Conservation (phyloP, 2,888 invertebrate genomes). For the Drosophila colorata region DNA sequence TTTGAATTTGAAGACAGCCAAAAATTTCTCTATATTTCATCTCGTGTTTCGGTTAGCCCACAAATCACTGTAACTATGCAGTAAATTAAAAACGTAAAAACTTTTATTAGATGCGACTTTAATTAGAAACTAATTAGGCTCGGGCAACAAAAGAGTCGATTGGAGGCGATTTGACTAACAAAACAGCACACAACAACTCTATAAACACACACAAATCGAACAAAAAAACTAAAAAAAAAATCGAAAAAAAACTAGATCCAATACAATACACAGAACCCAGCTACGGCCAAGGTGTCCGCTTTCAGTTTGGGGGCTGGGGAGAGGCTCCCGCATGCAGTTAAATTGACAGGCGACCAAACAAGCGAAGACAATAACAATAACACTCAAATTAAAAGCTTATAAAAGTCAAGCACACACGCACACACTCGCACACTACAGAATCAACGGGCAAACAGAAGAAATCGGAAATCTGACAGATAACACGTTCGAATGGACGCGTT, state of each 20-base stretch:
- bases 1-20: background rate
- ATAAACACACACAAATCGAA: constrained; percentile 29
- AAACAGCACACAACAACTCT: constrained; percentile 47
- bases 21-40: background rate
- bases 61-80: constrained; percentile 26
- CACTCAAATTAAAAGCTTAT: constrained; percentile 81
- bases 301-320: constrained; percentile 39
- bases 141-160: constrained; percentile 40
- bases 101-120: constrained; percentile 59
- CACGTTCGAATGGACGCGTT: constrained; percentile 39
- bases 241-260: constrained; percentile 11
- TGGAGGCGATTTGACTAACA: constrained; percentile 65
- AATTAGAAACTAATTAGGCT: constrained; percentile 75
- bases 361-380: constrained; percentile 69
- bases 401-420: constrained; percentile 65
- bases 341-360: constrained; percentile 54
- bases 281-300: constrained; percentile 63
- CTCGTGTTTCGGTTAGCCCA: constrained; percentile 4
- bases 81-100: constrained; percentile 20
- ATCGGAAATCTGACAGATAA: constrained; percentile 67
- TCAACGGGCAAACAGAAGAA: constrained; percentile 45
- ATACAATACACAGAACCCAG: constrained; percentile 4
- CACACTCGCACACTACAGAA: constrained; percentile 8
- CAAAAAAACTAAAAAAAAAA: constrained; percentile 6
- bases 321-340: constrained; percentile 56